Conservation (phyloP, 2,113 vertebrate genomes). For the Cinclus cinclus region DNA sequence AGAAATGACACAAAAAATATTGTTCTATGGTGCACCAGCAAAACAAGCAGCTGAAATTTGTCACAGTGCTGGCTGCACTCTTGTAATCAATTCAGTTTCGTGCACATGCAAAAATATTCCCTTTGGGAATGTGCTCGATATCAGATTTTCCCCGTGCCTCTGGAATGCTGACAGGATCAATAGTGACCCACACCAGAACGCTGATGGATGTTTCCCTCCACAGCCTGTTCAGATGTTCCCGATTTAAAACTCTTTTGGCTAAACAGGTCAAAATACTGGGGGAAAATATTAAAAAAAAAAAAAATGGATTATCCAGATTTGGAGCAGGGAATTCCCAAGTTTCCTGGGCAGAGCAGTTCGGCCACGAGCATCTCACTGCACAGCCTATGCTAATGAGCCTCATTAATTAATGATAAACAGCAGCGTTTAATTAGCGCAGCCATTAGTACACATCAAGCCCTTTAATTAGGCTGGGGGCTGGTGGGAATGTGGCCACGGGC, state of each 20-base stretch:
- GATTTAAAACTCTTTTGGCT: background rate
- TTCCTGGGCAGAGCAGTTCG: background rate
- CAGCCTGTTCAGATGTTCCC: background rate
- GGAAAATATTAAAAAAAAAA: background rate
- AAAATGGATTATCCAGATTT: accelerated
- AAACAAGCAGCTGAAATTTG: background rate
- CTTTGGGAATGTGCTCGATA: background rate
- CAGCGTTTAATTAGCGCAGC: constrained; percentile 19
- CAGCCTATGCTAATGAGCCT: background rate
- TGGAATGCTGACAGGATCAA: background rate
- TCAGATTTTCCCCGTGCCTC: background rate
- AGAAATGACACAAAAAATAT: background rate
- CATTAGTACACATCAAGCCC: background rate
- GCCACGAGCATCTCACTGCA: background rate
- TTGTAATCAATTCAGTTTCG: constrained; percentile 22
- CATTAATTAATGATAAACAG: constrained; percentile 28
- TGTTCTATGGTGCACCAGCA: background rate
- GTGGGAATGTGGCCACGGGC: background rate
- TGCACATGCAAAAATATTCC: background rate
- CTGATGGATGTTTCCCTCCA: background rate
- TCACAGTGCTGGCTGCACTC: background rate
- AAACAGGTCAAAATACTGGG: background rate
- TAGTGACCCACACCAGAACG: background rate
- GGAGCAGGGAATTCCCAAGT: background rate
- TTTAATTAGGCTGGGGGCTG: background rate